phyloP scores from a whole-genome alignment of 2,797 vertebrate genomes.

The Lagocephalus sceleratus region DNA sequence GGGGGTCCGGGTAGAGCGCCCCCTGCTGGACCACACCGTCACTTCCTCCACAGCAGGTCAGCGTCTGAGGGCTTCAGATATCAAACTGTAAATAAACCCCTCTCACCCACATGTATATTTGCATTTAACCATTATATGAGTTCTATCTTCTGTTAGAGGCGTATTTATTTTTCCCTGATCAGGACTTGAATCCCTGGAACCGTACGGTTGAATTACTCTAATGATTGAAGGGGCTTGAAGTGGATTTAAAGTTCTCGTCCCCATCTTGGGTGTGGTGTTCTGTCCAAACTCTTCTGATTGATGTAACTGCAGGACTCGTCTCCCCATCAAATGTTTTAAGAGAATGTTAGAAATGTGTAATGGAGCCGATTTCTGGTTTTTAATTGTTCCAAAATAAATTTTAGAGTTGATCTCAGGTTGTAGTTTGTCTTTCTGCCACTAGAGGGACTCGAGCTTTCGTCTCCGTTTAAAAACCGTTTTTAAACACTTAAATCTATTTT shows the following conservation, averaged over 20 bases:
- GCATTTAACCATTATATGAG: slow-evolving; percentile 10
- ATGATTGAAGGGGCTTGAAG: neutral
- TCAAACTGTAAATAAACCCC: slow-evolving; percentile 40
- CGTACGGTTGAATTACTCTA: neutral
- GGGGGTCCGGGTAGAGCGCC: too few species aligned
- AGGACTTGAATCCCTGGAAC: neutral
- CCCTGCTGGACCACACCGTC: too few species aligned
- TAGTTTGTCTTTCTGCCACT: slow-evolving; percentile 8
- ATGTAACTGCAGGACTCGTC: neutral
- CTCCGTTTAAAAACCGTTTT: too few species aligned
- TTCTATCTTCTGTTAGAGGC: slow-evolving; percentile 25
- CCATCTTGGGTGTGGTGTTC: neutral
- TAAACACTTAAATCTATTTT: too few species aligned
- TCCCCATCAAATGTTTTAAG: too few species aligned
- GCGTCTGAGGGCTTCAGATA: slow-evolving; percentile 20
- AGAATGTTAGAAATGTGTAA: neutral
- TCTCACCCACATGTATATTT: slow-evolving; percentile 40
- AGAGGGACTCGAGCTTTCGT: slow-evolving; percentile 18
- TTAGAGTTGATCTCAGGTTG: neutral
- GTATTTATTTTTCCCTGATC: slow-evolving; percentile 40
- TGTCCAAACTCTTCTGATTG: neutral
- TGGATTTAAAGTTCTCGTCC: neutral
- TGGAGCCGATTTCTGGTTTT: slow-evolving; percentile 20
- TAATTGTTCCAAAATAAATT: slow-evolving; percentile 15
- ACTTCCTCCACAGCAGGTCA: slow-evolving; percentile 10